Conservation (phyloP, 2,113 vertebrate genomes). For the Lepisosteus osseus region DNA sequence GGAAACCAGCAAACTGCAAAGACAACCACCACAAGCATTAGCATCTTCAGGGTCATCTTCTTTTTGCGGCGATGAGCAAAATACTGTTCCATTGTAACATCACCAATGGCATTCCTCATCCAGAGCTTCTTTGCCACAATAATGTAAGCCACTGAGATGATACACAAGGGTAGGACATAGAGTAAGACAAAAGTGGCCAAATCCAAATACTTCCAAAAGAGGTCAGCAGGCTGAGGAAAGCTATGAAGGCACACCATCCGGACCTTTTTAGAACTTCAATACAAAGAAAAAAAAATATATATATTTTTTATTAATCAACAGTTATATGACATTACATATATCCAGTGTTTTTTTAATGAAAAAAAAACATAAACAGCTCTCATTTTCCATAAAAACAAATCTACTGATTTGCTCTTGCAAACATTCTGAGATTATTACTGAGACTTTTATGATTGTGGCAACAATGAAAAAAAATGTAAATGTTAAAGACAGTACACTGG, state of each 20-base stretch:
- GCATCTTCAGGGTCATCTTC: slow-evolving; percentile 72
- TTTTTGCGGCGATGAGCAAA: slow-evolving; percentile 67
- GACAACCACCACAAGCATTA: slow-evolving; percentile 67
- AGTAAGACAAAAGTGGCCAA: slow-evolving; percentile 68
- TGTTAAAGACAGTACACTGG: too few species aligned
- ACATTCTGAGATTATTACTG: too few species aligned
- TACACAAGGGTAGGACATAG: slow-evolving; percentile 67
- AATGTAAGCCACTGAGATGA: slow-evolving; percentile 64
- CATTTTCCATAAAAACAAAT: too few species aligned
- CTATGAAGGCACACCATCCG: slow-evolving; percentile 66
- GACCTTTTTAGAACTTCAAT: slow-evolving; percentile 57
- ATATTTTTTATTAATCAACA: too few species aligned
- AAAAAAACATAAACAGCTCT: too few species aligned
- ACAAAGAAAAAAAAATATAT: slow-evolving; percentile 16
- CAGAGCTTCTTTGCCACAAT: slow-evolving; percentile 73
- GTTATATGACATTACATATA: too few species aligned
- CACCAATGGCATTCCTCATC: slow-evolving; percentile 67
- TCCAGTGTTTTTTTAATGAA: too few species aligned
- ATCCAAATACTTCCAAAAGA: slow-evolving; percentile 76
- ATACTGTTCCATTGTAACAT: slow-evolving; percentile 70
- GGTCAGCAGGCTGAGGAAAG: slow-evolving; percentile 69
- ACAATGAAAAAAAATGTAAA: background rate
- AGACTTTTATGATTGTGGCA: background rate
- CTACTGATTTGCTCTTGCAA: too few species aligned
- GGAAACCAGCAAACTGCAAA: slow-evolving; percentile 73